Evolutionary conservation across 2,888 invertebrate species (phyloP), one percentile per base, ranked within the genome.

Genomic region (Tenthredo amoena): DNA sequence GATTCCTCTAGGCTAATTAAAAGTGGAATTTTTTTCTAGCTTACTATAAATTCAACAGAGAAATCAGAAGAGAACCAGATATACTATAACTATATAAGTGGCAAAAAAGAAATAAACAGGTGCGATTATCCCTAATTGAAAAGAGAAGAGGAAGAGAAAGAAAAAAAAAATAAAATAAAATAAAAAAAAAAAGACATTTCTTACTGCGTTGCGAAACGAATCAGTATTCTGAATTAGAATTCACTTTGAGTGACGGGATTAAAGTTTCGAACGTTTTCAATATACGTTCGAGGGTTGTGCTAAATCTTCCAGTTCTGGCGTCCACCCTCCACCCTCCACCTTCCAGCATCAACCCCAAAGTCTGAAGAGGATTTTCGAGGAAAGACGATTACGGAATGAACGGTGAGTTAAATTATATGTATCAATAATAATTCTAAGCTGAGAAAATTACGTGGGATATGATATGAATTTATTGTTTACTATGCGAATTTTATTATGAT

Each of bases 191-290:
- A 12, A 2, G 6, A 3, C 12, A 68, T 68, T 68, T 68, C 26
- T 26, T n/a, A 7, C 47, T n/a, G 50, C 15, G 21, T 18, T 71
- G n/a, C 9, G 5, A 37, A 55, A 10, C 55, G 50, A 55, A 26
- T 50, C 50, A 50, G 77, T 34, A 77, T 74, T 74, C 74, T 15
- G 50, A 77, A 77, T 77, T 77, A 77, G 50, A 77, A 77, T 77
- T 77, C 77, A 77, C 50, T 21, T 40, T 55, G 77, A 77, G 77
- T 77, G 77, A 47, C 47, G 77, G 50, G 50, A 77, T 55, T 77
- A 55, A 77, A 77, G 77, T 77, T 77, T 31, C 77, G 50, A 77
- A 77, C 37, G 50, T 77, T 77, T 77, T 55, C 50, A 50, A 50
- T 77, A 50, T 77, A 50, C 77, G 12, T 77, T 50, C 55, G 77